phyloP scores from a whole-genome alignment of 2,113 vertebrate genomes.

The Paraplagusia blochii region DNA sequence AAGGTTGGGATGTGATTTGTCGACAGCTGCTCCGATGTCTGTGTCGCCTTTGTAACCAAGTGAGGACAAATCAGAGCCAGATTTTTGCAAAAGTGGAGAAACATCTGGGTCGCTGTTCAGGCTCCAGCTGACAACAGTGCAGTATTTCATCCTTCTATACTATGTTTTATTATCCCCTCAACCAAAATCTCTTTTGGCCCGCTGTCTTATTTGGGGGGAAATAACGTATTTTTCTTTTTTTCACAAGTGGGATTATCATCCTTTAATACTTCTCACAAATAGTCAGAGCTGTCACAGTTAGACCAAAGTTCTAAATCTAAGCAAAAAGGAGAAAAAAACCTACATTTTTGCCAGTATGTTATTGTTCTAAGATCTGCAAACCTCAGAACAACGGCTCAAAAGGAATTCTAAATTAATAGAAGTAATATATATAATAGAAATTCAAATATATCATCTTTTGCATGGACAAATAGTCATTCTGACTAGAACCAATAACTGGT shows the following conservation, averaged over 20 bases:
- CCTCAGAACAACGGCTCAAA: no score
- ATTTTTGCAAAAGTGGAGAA: not conserved
- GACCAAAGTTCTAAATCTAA: no score
- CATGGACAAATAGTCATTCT: no score
- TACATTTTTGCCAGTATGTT: no score
- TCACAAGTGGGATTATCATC: conserved; percentile 5
- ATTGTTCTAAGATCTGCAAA: no score
- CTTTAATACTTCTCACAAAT: not conserved
- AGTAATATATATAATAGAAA: no score
- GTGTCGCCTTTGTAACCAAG: not conserved
- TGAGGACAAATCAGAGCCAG: not conserved
- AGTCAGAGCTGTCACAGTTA: not conserved
- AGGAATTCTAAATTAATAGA: no score
- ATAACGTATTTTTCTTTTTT: conserved; percentile 18
- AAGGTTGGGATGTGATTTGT: not conserved
- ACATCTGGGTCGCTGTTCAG: conserved; percentile 11
- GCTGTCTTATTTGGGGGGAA: conserved; percentile 10
- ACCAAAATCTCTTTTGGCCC: conserved; percentile 24
- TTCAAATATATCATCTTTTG: no score
- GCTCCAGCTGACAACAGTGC: not conserved
- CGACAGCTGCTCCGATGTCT: not conserved
- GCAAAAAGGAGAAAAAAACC: no score
- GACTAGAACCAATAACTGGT: no score
- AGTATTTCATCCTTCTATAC: conserved; percentile 11
- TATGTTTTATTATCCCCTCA: not conserved